Conservation (phyloP, 1,140 invertebrate genomes). For the Bombus cullumanus region DNA sequence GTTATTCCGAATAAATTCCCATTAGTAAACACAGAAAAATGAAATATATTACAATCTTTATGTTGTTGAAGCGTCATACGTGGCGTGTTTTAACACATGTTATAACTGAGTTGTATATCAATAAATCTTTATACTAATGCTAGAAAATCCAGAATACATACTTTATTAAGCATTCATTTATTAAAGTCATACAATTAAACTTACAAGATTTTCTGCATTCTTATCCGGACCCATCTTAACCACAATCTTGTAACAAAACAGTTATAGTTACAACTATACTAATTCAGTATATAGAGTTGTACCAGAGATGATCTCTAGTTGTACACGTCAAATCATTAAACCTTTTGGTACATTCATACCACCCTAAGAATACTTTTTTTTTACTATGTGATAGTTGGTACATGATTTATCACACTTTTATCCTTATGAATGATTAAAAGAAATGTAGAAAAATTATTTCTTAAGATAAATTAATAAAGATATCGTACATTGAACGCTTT, state of each 20-base stretch:
- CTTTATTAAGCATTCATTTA: background rate
- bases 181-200: conserved; percentile 3
- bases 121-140: background rate
- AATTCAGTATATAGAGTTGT: background rate
- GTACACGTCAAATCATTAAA: conserved; percentile 25
- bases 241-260: conserved; percentile 40
- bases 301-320: background rate
- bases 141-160: background rate
- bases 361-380: background rate
- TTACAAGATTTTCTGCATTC: conserved; percentile 50
- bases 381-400: background rate
- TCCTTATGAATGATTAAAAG: background rate
- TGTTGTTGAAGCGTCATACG: conserved; percentile 28
- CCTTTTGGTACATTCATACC: background rate
- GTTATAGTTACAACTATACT: background rate
- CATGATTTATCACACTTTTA: background rate
- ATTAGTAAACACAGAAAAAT: conserved; percentile 1
- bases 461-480: background rate
- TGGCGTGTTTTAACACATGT: background rate
- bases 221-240: conserved; percentile 43
- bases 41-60: background rate
- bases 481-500: background rate
- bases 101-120: background rate
- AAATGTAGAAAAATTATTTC: background rate
- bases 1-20: background rate